phyloP scores from a whole-genome alignment of 2,888 invertebrate species.

The Acrocyrtus sp. region DNA sequence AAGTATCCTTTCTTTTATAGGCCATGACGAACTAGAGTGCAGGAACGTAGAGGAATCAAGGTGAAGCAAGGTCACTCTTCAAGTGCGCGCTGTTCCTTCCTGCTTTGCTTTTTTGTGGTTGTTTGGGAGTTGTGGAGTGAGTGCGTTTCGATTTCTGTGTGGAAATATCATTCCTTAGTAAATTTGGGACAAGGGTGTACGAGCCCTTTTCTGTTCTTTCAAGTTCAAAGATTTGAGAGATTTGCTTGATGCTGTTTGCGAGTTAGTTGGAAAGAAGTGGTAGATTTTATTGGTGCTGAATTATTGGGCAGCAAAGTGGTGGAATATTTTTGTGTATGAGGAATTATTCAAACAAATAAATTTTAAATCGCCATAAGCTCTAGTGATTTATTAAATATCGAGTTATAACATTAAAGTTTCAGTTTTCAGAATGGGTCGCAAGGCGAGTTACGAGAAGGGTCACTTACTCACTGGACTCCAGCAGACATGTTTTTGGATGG shows the following conservation, averaged over 20 bases:
- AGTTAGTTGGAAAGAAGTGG: too few species aligned
- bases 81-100: conserved; percentile 5
- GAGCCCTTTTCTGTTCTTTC: background rate
- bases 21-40: conserved; percentile 11
- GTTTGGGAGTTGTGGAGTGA: too few species aligned
- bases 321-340: too few species aligned
- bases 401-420: too few species aligned
- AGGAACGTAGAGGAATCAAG: background rate
- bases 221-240: conserved; percentile 34
- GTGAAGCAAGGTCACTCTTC: conserved; percentile 1
- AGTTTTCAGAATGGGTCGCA: conserved; percentile 38
- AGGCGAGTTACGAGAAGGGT: conserved; percentile 31
- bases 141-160: too few species aligned
- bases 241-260: too few species aligned
- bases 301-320: too few species aligned
- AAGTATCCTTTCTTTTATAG: conserved; percentile 13
- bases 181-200: conserved; percentile 17
- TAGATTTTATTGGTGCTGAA: too few species aligned
- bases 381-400: too few species aligned
- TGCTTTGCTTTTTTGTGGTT: too few species aligned
- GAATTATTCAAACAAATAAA: too few species aligned
- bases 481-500: conserved; percentile 22
- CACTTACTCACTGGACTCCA: conserved; percentile 32
- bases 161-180: background rate
- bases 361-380: too few species aligned